Evolutionary conservation across 2,113 vertebrate species (phyloP), one percentile per base, ranked within the genome.

Genomic region (Sphyrna mokarran): DNA sequence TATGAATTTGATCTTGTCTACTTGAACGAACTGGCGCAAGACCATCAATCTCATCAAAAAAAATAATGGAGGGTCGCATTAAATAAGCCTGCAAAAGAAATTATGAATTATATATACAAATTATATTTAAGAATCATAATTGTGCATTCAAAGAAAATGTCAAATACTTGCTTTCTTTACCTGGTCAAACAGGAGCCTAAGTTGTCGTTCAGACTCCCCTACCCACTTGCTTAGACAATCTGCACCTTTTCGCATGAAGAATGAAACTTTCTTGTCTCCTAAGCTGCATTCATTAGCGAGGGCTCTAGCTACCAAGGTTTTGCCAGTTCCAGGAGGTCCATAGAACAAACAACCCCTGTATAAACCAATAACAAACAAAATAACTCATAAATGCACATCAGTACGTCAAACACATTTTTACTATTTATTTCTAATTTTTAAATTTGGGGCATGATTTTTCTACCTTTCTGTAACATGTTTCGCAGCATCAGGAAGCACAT

Each of bases 141-240:
- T 37, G 3, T 68, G 61, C 94, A 72, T 95, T 33, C 22, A 95
- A 54, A 76, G 43, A 63, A 14, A 95, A 78, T 54, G 7, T 40
- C 26, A 80, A 54, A 95, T 16, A 96, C 0, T 3, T 96, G 70
- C 2, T 95, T 96, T 96, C 95, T 97, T 98, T 97, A 99, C 99
- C 98, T 99, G 99, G 97, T 99, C 99, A 97, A 99, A 99, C 96
- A 99, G 98, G 96, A 99, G 98, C 96, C 99, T 98, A 96, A 99
- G 98, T 97, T 99, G 99, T 86, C 99, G 97, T 97, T 99, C 99
- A 26, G 99, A 99, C 97, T 99, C 99, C 66, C 99, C 99, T 86
- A 99, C 99, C 99, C 99, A 99, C 96, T 99, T 99, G 98, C 99
- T 99, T 97, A 99, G 98, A 97, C 99, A 99, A 97, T 99, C 99